A percentile compares a stretch with the other conserved stretches of the same genome.
Conservation (phyloP, 2,888 invertebrate genomes). For the Cryptus viduatorius region DNA sequence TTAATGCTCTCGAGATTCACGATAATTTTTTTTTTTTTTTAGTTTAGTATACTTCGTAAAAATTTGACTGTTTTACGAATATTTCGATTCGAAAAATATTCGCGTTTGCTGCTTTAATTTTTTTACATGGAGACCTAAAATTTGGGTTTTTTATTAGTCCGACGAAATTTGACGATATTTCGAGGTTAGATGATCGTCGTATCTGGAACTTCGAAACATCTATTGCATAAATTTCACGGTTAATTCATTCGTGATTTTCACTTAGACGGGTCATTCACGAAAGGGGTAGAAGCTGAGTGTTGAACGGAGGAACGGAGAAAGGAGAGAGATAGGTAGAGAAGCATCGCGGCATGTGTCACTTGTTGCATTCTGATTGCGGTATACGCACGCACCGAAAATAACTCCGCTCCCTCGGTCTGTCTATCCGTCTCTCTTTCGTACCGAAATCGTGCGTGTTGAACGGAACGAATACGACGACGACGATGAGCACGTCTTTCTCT, state of each 20-base stretch:
- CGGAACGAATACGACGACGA: conserved; percentile 23
- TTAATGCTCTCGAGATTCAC: too few relatives aligned
- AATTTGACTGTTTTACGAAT: too few relatives aligned
- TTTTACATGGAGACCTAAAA: too few relatives aligned
- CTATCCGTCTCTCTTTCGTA: conserved; percentile 46
- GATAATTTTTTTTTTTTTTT: too few relatives aligned
- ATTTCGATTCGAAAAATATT: too few relatives aligned
- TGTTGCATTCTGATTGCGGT: conserved; percentile 82
- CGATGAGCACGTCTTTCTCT: conserved; percentile 50
- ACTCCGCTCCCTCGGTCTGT: conserved; percentile 71
- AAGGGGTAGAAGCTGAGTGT: conserved; percentile 34
- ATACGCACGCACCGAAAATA: conserved; percentile 78
- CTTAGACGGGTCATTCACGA: conserved; percentile 47
- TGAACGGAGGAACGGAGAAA: conserved; percentile 26
- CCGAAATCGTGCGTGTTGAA: conserved; percentile 56
- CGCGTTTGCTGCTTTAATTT: too few relatives aligned
- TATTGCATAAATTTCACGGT: conserved; percentile 46
- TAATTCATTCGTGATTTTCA: conserved; percentile 48
- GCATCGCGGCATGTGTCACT: conserved; percentile 77
- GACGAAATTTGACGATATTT: too few relatives aligned
- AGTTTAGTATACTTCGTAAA: too few relatives aligned
- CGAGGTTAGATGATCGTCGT: neutral
- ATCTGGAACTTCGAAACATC: neutral
- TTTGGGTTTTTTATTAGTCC: too few relatives aligned
- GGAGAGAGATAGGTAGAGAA: conserved; percentile 39